These are phyloP conservation scores for Tryphoninae sp. DNA, from an alignment of 2,888 invertebrate species.

Conservation along the genomic window DNA sequence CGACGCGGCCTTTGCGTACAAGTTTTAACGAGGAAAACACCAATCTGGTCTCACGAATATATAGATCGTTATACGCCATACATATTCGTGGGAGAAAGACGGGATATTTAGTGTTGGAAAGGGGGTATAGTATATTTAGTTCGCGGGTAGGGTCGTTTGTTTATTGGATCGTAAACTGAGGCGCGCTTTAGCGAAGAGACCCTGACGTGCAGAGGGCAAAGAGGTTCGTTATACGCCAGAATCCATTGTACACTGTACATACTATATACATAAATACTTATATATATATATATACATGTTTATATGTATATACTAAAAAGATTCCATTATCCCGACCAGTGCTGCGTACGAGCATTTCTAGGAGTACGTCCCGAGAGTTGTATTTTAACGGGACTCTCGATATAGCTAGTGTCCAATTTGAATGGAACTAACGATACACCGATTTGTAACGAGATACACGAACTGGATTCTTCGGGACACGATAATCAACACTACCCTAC, in stretches of 20 bases:
- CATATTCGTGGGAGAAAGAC: slow-evolving; percentile 34
- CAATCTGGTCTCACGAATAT: slow-evolving; percentile 65
- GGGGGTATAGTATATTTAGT: slow-evolving; percentile 60
- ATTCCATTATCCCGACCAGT: too few relatives aligned
- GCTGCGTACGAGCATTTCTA: too few relatives aligned
- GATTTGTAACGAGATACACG: too few relatives aligned
- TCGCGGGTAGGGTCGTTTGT: slow-evolving; percentile 65
- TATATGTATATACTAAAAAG: background rate
- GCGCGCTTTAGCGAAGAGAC: slow-evolving; percentile 62
- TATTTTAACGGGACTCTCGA: too few relatives aligned
- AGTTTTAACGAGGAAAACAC: slow-evolving; percentile 71
- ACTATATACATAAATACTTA: background rate
- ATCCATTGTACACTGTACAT: slow-evolving; percentile 42
- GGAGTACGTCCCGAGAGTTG: too few relatives aligned
- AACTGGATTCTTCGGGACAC: too few relatives aligned
- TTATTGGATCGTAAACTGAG: slow-evolving; percentile 70
- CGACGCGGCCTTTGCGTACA: slow-evolving; percentile 60
- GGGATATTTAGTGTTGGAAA: slow-evolving; percentile 46
- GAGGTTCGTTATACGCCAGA: slow-evolving; percentile 52
- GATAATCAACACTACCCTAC: too few relatives aligned
- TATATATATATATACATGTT: background rate
- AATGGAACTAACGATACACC: too few relatives aligned
- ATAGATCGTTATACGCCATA: slow-evolving; percentile 62
- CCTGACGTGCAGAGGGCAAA: slow-evolving; percentile 43
- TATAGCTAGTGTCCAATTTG: too few relatives aligned